These are phyloP conservation scores for Conus canariensis DNA, from an alignment of 2,888 invertebrate species.

Conservation along the genomic window DNA sequence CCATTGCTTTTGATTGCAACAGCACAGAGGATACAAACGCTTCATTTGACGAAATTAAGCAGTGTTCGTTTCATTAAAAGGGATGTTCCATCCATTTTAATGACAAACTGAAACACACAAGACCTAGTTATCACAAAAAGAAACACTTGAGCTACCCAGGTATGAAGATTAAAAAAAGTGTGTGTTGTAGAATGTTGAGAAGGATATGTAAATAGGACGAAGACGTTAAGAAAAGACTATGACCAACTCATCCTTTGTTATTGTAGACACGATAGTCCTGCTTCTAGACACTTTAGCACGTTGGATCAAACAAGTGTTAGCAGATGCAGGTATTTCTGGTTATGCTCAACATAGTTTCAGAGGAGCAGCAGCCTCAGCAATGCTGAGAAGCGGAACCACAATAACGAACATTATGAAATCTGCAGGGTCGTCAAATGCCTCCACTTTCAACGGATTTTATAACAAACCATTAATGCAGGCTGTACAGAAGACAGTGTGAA, in stretches of 20 bases:
- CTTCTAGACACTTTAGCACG: not conserved
- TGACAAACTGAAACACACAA: not conserved
- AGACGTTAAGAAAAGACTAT: not conserved
- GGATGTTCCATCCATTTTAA: not conserved
- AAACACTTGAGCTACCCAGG: not conserved
- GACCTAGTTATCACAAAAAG: not conserved
- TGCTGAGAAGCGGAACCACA: not conserved
- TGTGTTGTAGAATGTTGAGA: not conserved
- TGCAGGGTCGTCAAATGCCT: too few relatives aligned
- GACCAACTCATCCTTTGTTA: not conserved
- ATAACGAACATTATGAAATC: not conserved
- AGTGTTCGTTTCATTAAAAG: not conserved
- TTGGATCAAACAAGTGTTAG: not conserved
- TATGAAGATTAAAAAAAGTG: not conserved
- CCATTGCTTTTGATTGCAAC: not conserved
- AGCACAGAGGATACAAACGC: not conserved
- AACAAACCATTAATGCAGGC: too few relatives aligned
- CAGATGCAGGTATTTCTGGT: not conserved
- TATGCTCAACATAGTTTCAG: not conserved
- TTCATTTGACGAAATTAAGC: not conserved
- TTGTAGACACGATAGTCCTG: not conserved
- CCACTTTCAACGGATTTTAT: too few relatives aligned
- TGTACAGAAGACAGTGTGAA: not conserved
- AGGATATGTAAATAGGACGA: not conserved
- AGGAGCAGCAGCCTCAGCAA: not conserved